These are phyloP conservation scores for Australoheros scitulus DNA, from an alignment of 2,113 vertebrate genomes.

Conservation along the genomic window DNA sequence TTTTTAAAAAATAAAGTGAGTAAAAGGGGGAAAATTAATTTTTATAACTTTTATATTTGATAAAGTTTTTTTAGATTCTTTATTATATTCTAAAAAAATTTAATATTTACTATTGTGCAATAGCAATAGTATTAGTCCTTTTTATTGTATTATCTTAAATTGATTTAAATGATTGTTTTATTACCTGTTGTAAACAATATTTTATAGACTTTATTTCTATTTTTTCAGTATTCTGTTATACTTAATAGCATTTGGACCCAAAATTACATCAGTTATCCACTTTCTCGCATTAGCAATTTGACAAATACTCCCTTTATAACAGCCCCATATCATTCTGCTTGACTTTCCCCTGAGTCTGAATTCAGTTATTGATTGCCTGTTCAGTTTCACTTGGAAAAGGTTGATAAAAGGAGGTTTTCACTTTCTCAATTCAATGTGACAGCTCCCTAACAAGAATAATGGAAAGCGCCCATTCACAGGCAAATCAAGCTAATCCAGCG, in stretches of 20 bases:
- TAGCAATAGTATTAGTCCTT: background rate
- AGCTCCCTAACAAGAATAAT: slow-evolving; percentile 99
- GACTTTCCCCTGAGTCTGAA: slow-evolving; percentile 94
- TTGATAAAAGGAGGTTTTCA: slow-evolving; percentile 98
- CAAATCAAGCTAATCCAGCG: slow-evolving; percentile 99
- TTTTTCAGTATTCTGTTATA: slow-evolving; percentile 60
- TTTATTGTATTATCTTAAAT: background rate
- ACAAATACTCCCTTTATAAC: slow-evolving; percentile 85
- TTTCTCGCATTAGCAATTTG: slow-evolving; percentile 87
- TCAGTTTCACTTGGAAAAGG: slow-evolving; percentile 96
- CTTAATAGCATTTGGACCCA: slow-evolving; percentile 79
- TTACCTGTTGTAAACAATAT: slow-evolving; percentile 9
- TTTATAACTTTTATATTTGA: background rate
- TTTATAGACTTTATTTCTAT: slow-evolving; percentile 65
- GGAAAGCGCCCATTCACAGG: slow-evolving; percentile 98
- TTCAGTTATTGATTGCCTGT: slow-evolving; percentile 92
- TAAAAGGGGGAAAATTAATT: background rate
- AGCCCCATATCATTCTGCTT: slow-evolving; percentile 91
- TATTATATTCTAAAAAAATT: background rate
- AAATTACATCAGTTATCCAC: slow-evolving; percentile 87
- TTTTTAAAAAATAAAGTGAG: background rate
- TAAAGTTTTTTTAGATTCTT: background rate
- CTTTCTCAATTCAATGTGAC: slow-evolving; percentile 99
- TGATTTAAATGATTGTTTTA: background rate
- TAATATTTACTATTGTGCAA: background rate